phyloP scores from a whole-genome alignment of 2,888 invertebrate genomes.

The Calameuta pallipes region DNA sequence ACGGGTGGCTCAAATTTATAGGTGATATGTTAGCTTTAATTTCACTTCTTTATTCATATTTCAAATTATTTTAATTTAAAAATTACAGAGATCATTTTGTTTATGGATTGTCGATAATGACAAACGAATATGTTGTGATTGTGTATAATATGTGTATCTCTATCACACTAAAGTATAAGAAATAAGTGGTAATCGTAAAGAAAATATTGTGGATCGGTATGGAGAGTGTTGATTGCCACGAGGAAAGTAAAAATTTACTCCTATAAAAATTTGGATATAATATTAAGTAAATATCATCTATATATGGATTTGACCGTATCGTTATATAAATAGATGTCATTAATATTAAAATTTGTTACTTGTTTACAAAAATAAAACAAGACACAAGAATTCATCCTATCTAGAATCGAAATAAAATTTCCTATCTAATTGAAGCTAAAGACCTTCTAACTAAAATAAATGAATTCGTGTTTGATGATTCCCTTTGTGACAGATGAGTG shows the following conservation, averaged over 20 bases:
- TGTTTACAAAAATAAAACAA: conserved; percentile 61
- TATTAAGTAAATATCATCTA: conserved; percentile 45
- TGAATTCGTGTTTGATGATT: conserved; percentile 36
- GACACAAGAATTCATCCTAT: conserved; percentile 60
- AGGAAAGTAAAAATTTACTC: conserved; percentile 37
- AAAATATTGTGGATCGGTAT: conserved; percentile 16
- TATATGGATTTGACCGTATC: conserved; percentile 38
- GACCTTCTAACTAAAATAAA: conserved; percentile 54
- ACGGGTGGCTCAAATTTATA: conserved; percentile 48
- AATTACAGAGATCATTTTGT: conserved; percentile 66
- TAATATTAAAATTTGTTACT: conserved; percentile 49
- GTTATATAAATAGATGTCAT: conserved; percentile 59
- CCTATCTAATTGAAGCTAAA: conserved; percentile 63
- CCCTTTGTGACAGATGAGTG: conserved; percentile 32
- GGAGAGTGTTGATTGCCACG: conserved; percentile 30
- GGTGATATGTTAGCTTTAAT: conserved; percentile 52
- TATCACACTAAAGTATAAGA: conserved; percentile 33
- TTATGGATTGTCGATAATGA: conserved; percentile 57
- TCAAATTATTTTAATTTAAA: conserved; percentile 63
- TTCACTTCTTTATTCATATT: conserved; percentile 49
- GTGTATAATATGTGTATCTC: conserved; percentile 36
- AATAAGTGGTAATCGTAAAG: conserved; percentile 27
- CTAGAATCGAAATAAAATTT: conserved; percentile 63
- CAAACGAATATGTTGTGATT: conserved; percentile 54
- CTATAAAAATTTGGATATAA: conserved; percentile 38